Percentiles rank a stretch among this genome's conserved stretches.
Conservation (phyloP, 2,888 invertebrate species). For the Cantharis rustica region DNA sequence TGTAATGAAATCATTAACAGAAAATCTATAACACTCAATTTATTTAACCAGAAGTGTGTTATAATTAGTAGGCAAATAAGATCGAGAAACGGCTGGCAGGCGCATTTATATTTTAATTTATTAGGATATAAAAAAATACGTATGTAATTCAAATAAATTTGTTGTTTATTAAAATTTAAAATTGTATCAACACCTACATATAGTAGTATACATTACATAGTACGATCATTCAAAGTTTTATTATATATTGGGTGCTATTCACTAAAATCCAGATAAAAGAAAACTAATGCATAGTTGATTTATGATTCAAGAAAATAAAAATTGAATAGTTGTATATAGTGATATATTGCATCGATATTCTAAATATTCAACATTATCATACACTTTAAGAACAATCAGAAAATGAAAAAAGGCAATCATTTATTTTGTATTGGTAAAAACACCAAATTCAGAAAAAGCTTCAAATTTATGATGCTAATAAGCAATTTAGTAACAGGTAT, state of each 20-base stretch:
- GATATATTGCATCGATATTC: not conserved
- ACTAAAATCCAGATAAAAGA: not conserved
- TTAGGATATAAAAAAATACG: not conserved
- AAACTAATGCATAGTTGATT: not conserved
- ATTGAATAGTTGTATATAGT: not conserved
- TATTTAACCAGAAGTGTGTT: not conserved
- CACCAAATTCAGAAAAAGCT: too few species aligned
- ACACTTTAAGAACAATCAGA: too few species aligned
- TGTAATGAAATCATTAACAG: not conserved
- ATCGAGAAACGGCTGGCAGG: too few species aligned
- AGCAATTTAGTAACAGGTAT: not conserved
- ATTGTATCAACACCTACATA: too few species aligned
- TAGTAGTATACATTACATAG: too few species aligned
- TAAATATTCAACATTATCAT: too few species aligned
- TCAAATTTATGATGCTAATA: too few species aligned
- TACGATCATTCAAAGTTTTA: not conserved
- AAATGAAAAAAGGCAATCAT: too few species aligned
- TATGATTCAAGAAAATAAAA: not conserved
- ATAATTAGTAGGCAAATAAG: not conserved
- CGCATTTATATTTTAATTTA: not conserved
- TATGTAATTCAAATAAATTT: not conserved
- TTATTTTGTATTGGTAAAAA: not conserved
- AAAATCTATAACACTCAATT: not conserved
- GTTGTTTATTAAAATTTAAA: too few species aligned
- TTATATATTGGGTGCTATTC: not conserved